Evolutionary conservation across 2,797 vertebrate species (phyloP).

Genomic region (Muraenolepis orangiensis): DNA sequence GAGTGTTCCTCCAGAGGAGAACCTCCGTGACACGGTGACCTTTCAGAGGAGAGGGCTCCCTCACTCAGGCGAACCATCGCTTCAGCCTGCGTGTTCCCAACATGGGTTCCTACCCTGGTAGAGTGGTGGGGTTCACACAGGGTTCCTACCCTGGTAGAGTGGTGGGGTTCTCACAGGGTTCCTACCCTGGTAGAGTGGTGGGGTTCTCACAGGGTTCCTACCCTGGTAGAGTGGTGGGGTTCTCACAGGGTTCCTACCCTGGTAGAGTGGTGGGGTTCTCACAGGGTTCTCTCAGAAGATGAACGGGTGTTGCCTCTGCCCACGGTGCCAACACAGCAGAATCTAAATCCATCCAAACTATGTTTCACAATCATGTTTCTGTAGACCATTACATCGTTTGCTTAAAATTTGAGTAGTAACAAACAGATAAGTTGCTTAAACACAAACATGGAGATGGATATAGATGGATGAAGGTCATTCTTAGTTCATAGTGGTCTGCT

Average conservation of each 20-base stretch:
- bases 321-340: neutral
- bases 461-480: too few relatives aligned
- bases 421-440: neutral
- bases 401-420: neutral
- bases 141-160: too few relatives aligned
- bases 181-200: neutral
- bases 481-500: neutral
- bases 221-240: neutral
- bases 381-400: neutral
- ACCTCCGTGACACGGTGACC: neutral
- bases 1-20: constrained; percentile 16
- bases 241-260: too few relatives aligned
- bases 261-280: neutral
- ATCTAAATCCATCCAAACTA: neutral
- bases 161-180: too few relatives aligned
- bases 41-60: neutral
- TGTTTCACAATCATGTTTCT: neutral
- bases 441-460: neutral
- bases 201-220: neutral
- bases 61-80: neutral
- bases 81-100: neutral
- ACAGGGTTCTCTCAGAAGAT: too few relatives aligned
- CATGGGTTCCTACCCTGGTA: neutral
- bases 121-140: too few relatives aligned
- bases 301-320: neutral